phyloP scores from a whole-genome alignment of 2,888 invertebrate genomes.

The Serripes groenlandicus region DNA sequence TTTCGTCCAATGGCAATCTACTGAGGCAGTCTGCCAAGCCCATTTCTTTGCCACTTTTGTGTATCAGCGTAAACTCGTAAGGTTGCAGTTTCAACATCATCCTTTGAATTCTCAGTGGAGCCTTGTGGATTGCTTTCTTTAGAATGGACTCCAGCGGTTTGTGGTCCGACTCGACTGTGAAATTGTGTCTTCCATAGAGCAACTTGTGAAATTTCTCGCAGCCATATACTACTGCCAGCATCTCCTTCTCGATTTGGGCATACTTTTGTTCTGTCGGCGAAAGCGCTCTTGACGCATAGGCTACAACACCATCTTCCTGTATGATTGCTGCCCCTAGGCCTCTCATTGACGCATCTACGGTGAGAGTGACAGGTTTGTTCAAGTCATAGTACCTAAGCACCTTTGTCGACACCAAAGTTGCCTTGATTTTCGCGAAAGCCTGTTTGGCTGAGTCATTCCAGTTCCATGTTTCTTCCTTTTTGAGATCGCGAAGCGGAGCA shows the following conservation, averaged over 20 bases:
- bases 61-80: conserved; percentile 52
- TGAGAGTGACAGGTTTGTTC: conserved; percentile 33
- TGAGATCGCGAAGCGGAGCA: conserved; percentile 42
- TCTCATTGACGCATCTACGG: conserved; percentile 46
- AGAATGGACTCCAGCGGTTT: conserved; percentile 59
- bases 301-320: conserved; percentile 46
- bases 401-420: conserved; percentile 48
- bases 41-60: conserved; percentile 52
- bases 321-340: conserved; percentile 49
- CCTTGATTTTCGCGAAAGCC: conserved; percentile 61
- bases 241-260: conserved; percentile 63
- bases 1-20: conserved; percentile 31
- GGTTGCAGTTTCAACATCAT: conserved; percentile 41
- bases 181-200: conserved; percentile 44
- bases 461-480: conserved; percentile 19
- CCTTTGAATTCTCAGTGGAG: conserved; percentile 40
- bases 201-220: conserved; percentile 55
- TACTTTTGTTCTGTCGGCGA: conserved; percentile 53
- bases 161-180: conserved; percentile 52
- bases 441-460: conserved; percentile 13
- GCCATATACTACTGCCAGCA: conserved; percentile 50
- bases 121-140: conserved; percentile 44
- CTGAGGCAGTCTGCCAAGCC: conserved; percentile 38
- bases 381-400: conserved; percentile 51
- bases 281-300: conserved; percentile 56